Evolutionary conservation across 2,797 vertebrate genomes (phyloP), one percentile per base, ranked within the genome.

Genomic region (Sebastes iracundus): DNA sequence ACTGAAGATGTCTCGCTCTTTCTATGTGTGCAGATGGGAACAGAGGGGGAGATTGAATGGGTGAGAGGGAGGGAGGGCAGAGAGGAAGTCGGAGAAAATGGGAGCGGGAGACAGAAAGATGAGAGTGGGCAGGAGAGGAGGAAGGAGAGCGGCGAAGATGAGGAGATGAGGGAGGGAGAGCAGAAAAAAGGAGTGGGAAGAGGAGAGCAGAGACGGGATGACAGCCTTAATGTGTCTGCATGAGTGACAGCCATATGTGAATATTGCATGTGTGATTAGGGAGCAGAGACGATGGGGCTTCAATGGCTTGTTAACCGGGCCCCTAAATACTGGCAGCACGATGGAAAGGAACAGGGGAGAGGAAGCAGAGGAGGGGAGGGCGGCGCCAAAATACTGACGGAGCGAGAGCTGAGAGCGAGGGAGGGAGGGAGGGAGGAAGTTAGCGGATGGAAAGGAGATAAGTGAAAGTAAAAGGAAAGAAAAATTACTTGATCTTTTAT

Each of bases 201-300:
- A 82, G 73, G 58, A 74, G 79, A 66, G 87, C 25, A 65, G 76
- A 78, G 87, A 66, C 72, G 68, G 78, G 82, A 79, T 83, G 87
- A 84, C 81, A 84, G 79, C 58, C 73, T 55, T 90, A 88, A 91
- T 88, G 80, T 77, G 75, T 79, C 82, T 75, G 81, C 67, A 4
- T 92, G 90, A 93, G 76, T 93, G 88, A 91, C 92, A 91, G 85
- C 83, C 78, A 80, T 80, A 80, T 75, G 72, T 89, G 84, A 90
- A 91, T 93, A 88, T 87, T 91, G 80, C 84, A 92, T 90, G 87
- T 85, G 82, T 93, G 91, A 93, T 91, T 90, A 89, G 72, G 85
- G 80, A 87, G 89, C 67, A 75, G 79, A 86, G 84, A 87, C 85
- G 81, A 92, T 82, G 90, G 81, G 75, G 71, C 83, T 85, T 92